Base-by-base conservation (phyloP, 2,797 vertebrate genomes). In the Morelia viridis region DNA sequence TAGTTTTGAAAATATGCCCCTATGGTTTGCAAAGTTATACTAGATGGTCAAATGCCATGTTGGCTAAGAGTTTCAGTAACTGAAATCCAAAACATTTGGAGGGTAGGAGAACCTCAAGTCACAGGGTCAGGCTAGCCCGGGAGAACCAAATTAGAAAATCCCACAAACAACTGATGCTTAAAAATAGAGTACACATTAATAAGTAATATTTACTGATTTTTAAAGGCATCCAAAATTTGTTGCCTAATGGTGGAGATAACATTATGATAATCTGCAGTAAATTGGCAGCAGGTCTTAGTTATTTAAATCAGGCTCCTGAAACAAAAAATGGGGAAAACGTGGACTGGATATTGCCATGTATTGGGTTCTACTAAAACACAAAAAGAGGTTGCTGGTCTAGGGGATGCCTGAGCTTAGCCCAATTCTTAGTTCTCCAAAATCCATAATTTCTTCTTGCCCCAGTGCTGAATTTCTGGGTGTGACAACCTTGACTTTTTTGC, bases 1-100 rank as follows among this genome's bases (percentile, higher is more conserved):
- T 87, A 35, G 26, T 57, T 41, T 61, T 60, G 84, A 35, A 88
- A 94, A 89, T 87, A 56, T 41, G 13, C 92, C 88, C 1, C 46
- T 85, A 71, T 65, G 84, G 87, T 61, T 83, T 85, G 28, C 87
- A 17, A 56, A 15, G 24, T 7, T 85, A 62, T 26, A 89, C 26
- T 17, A 58, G 17, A 22, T 1, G 1, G 68, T 17, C 3, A 1
- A 76, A 76, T 15, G 31, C 31, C 31, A 41, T 41, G 31, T 4
- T 41, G 31, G 31, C 41, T 76, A 76, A 76, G 68, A 76, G 68
- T 76, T 76, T 41, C 68, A 76, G 68, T 41, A 76, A 17, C 31
- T 19, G 17, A 76, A 41, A 15, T 76, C 17, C 17, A 41, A 76
- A 7, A 41, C 68, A 76, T 76, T 71, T 41, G 31, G 68, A 76